Base-by-base conservation (phyloP, 2,113 vertebrate genomes). In the Dipodomys ordii region DNA sequence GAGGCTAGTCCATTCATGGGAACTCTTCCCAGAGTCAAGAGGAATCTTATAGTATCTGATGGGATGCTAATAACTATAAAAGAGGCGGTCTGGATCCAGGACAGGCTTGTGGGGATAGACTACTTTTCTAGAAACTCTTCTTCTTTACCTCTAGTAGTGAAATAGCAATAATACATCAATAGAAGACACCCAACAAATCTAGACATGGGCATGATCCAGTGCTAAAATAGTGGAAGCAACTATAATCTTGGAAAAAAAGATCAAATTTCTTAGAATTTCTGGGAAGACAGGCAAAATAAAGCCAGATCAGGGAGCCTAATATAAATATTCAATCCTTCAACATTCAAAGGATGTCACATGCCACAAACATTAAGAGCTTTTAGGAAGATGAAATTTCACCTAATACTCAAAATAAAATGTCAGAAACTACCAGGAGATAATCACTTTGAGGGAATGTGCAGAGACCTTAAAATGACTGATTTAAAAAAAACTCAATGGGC, bases 221-320 rank as follows among this genome's bases (percentile, higher is more conserved):
- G 35, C 28, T n/a, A 27, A 62, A 82, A n/a, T 46, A 46, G 22
- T 82, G 53, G 35, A 72, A 90, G 28, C 72, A n/a, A 81, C 35
- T 62, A 10, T 7, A 90, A 9, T 20, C 20, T 65, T 13, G 0
- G 11, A 82, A 39, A 82, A 82, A 82, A 73, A 32, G 73, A 73
- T 15, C 53, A 64, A 28, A 28, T 35, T 81, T 49, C 77, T 90
- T 90, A 62, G 77, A 90, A 81, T 81, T 90, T 73, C 78, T 73
- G 46, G 65, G 8, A 49, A 49, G 49, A 49, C 9, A 12, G 49
- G 8, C 9, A 49, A 49, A 49, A 49, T 49, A 49, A 49, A 49
- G 49, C 49, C 49, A 49, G 49, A 49, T 49, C 49, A 49, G 49
- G 49, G 49, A 49, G 49, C 12, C 49, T 49, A 49, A 12, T 49